Percentiles rank a stretch among this genome's conserved stretches.
Conservation (phyloP, 2,797 vertebrate species). For the Cyprinella venusta region DNA sequence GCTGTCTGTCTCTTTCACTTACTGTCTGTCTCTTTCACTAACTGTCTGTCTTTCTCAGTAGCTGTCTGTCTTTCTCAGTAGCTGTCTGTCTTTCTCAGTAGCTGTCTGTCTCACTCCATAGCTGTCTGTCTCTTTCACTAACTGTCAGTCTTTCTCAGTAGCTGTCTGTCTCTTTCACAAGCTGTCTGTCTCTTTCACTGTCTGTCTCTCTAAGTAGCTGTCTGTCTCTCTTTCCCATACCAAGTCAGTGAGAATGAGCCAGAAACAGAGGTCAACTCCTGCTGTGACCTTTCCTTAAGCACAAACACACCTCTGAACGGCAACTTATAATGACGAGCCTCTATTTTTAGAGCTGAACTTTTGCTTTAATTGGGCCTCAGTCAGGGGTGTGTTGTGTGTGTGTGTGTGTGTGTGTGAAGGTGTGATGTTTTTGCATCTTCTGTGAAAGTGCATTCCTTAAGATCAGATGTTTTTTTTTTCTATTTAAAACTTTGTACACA, state of each 20-base stretch:
- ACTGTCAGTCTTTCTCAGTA: no score
- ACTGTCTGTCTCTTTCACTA: no score
- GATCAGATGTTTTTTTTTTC: background rate
- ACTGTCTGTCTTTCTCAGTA: no score
- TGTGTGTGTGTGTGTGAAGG: background rate
- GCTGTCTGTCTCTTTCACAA: no score
- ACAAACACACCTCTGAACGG: constrained; percentile 24
- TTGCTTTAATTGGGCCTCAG: constrained; percentile 43
- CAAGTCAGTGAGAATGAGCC: constrained; percentile 11
- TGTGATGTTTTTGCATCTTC: background rate
- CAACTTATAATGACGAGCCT: constrained; percentile 27
- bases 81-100: no score
- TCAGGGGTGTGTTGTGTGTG: background rate
- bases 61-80: no score
- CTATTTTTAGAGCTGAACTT: constrained; percentile 53
- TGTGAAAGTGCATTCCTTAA: constrained; percentile 1
- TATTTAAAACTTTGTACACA: background rate
- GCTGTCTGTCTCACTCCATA: no score
- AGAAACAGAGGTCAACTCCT: constrained; percentile 7
- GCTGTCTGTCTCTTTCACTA: no score
- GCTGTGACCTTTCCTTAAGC: constrained; percentile 23
- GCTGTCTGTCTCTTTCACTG: no score
- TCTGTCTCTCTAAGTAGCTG: background rate
- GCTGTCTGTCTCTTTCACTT: no score
- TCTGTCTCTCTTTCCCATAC: constrained; percentile 6